phyloP scores from a whole-genome alignment of 2,113 vertebrate species.

The Blennius ocellaris region DNA sequence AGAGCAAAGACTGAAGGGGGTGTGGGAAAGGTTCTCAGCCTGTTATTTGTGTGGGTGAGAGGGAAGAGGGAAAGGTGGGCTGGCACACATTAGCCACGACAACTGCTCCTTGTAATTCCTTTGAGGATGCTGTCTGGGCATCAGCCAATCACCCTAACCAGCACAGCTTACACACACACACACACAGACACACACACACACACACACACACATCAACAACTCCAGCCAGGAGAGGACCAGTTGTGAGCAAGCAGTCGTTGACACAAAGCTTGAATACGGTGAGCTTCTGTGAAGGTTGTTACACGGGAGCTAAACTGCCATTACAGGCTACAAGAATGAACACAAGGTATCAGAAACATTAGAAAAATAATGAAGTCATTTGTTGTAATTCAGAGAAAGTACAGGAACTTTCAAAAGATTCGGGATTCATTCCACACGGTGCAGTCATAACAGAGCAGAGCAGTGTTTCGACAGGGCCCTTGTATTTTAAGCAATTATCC shows the following conservation, averaged over 20 bases:
- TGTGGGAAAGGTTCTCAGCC: slow-evolving; percentile 7
- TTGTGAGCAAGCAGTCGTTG: slow-evolving; percentile 37
- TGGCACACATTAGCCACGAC: slow-evolving; percentile 35
- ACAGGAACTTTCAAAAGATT: slow-evolving; percentile 39
- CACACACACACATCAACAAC: neutral
- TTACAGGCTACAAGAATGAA: slow-evolving; percentile 22
- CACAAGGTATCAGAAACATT: slow-evolving; percentile 19
- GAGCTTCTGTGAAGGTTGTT: slow-evolving; percentile 15
- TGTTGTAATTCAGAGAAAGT: slow-evolving; percentile 42
- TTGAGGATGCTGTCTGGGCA: slow-evolving; percentile 46
- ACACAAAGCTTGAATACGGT: slow-evolving; percentile 21
- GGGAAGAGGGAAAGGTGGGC: slow-evolving; percentile 37
- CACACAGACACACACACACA: slow-evolving; percentile 23
- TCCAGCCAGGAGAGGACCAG: slow-evolving; percentile 39
- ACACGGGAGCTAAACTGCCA: neutral
- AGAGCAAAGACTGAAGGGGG: slow-evolving; percentile 29
- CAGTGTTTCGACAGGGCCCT: slow-evolving; percentile 25
- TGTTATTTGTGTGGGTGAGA: slow-evolving; percentile 7
- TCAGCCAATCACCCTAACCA: slow-evolving; percentile 62
- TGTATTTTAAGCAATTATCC: slow-evolving; percentile 64
- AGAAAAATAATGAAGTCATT: slow-evolving; percentile 26
- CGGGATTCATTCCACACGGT: slow-evolving; percentile 59
- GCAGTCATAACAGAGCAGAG: slow-evolving; percentile 52
- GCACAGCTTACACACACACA: slow-evolving; percentile 29
- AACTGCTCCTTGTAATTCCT: slow-evolving; percentile 52